These are phyloP conservation scores for Stichodactyla helianthus DNA, from an alignment of 64 coral and sea anemone genomes.

Conservation along the genomic window DNA sequence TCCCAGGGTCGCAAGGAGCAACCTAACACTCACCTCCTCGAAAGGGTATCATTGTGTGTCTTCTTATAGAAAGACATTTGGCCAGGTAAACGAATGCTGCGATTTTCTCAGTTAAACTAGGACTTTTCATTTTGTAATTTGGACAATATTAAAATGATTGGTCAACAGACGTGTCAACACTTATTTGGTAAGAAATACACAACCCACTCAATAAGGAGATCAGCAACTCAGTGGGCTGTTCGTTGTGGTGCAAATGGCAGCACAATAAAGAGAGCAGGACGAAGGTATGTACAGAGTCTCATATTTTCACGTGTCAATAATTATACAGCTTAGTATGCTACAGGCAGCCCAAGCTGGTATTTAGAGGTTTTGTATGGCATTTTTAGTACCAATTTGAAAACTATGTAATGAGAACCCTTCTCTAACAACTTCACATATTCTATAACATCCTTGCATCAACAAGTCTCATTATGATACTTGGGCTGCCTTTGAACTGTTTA, in stretches of 20 bases:
- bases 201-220: constrained; percentile 39
- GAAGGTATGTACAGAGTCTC: constrained; percentile 25
- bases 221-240: constrained; percentile 41
- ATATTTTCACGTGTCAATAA: background rate
- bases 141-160: background rate
- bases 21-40: background rate
- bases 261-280: constrained; percentile 48
- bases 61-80: constrained; percentile 31
- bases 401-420: background rate
- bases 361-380: background rate
- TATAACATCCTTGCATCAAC: background rate
- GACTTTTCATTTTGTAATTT: background rate
- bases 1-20: constrained; percentile 31
- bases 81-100: constrained; percentile 3
- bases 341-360: background rate
- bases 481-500: background rate
- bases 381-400: background rate
- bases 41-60: constrained; percentile 18
- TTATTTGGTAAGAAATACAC: constrained; percentile 42
- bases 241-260: constrained; percentile 51
- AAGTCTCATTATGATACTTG: background rate
- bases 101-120: background rate
- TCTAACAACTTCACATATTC: too few species aligned
- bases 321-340: background rate
- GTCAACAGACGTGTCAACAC: constrained; percentile 27